Base-by-base conservation (phyloP, 2,797 vertebrate species). In the Dendrocincla tyrannina region DNA sequence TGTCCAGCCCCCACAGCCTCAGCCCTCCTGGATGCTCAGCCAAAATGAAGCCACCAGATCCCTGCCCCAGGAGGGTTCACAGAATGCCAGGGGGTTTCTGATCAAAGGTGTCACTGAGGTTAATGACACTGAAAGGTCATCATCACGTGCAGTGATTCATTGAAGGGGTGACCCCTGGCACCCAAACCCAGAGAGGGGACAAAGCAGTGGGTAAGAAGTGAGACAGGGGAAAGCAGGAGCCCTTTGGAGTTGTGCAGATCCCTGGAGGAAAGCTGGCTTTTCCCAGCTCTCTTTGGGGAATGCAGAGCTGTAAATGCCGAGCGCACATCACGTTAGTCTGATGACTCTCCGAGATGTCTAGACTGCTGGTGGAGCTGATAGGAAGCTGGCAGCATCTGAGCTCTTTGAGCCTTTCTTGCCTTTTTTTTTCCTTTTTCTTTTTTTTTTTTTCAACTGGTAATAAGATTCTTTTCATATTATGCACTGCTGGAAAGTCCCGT, bases 381-480 rank as follows among this genome's bases (percentile, higher is more conserved):
- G 67, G 72, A 52, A 93, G 84, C 95, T 94, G 89, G 81, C 83
- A 95, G 76, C 85, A 66, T 59, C 58, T 0, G 2, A 92, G 90
- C 64, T 73, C 87, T 69, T 93, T 68, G 84, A 92, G 83, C 53
- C 14, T 83, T 88, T 68, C 79, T 88, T 53, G 72, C 33, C 33
- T 24, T 55, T 32, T 39, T 68, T 49, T 52, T 28, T 37, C n/a
- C n/a, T 33, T 73, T 46, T 39, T 37, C 5, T 90, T 80, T 47
- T 41, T 52, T 5, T 80, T 42, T 42, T 59, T 8, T 91, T 80
- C 39, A 69, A 70, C 30, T 70, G 27, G 39, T 46, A 96, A 76
- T 84, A 92, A 94, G 92, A 96, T 95, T 94, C 95, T 93, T 97
- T 96, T 93, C 77, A 84, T 88, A 89, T 94, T 96, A 63, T 91